A percentile compares a stretch with the other conserved stretches of the same genome.
phyloP scores from a whole-genome alignment of 2,797 vertebrate species.

The Lerista edwardsae region DNA sequence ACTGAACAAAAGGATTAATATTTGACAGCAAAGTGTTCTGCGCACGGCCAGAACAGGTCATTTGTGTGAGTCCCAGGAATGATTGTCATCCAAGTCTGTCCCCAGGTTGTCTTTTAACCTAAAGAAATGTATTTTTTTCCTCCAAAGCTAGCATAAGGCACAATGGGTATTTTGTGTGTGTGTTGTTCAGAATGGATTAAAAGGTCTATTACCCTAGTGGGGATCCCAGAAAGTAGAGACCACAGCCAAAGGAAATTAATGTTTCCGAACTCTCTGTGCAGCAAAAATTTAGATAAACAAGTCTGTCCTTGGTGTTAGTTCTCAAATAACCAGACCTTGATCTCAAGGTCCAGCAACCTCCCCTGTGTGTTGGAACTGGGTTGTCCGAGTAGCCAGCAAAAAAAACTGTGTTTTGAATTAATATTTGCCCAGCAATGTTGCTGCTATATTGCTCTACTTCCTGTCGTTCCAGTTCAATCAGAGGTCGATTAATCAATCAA shows the following conservation, averaged over 20 bases:
- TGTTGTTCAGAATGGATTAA: not conserved
- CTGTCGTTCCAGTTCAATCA: too few species aligned
- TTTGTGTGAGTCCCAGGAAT: constrained; percentile 58
- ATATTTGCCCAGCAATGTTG: too few species aligned
- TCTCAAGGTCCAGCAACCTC: not conserved
- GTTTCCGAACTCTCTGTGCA: not conserved
- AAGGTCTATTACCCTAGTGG: rapidly evolving
- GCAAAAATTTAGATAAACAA: rapidly evolving
- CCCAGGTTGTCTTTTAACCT: not conserved
- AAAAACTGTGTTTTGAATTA: too few species aligned
- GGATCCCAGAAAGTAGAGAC: not conserved
- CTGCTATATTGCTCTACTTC: too few species aligned
- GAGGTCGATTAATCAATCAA: too few species aligned
- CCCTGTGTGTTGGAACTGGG: too few species aligned
- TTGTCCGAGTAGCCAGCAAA: too few species aligned
- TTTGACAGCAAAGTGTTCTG: constrained; percentile 48
- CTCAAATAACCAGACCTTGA: not conserved
- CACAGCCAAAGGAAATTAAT: rapidly evolving
- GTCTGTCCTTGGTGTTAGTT: not conserved
- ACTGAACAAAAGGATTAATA: constrained; percentile 74
- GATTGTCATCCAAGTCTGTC: constrained; percentile 54
- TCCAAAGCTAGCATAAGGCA: not conserved
- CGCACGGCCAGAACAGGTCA: constrained; percentile 44
- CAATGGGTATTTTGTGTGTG: not conserved
- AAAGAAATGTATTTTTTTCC: not conserved